Evolutionary conservation across 2,888 invertebrate genomes (phyloP).

Genomic region (Oeneis ivallda): DNA sequence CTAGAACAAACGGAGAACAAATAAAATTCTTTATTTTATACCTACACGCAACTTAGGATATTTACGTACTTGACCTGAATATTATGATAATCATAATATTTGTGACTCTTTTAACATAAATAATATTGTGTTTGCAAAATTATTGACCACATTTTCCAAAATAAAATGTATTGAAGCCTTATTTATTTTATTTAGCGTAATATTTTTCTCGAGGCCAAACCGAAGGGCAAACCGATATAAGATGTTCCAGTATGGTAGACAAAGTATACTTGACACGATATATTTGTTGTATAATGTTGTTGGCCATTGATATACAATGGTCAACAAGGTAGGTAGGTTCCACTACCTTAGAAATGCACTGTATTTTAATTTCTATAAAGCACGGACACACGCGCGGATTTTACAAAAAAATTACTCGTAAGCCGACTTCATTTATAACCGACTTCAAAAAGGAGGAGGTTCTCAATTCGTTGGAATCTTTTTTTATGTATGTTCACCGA

Average conservation of each 20-base stretch:
- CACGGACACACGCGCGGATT: no score
- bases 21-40: neutral
- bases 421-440: no score
- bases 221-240: slow-evolving; percentile 8
- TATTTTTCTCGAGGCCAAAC: slow-evolving; percentile 5
- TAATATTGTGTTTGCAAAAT: neutral
- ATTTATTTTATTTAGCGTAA: slow-evolving; percentile 4
- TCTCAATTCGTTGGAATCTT: no score
- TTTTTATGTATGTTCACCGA: no score
- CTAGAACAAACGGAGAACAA: no score
- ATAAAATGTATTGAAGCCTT: slow-evolving; percentile 5
- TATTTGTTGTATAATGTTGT: slow-evolving; percentile 12
- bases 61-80: neutral
- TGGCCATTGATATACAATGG: neutral
- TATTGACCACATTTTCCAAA: slow-evolving; percentile 6
- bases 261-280: slow-evolving; percentile 14
- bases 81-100: neutral
- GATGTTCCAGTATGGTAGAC: slow-evolving; percentile 9
- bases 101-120: neutral
- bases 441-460: no score
- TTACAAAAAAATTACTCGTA: no score
- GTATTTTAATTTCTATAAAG: no score
- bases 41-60: neutral
- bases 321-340: neutral
- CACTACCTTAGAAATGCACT: neutral